Evolutionary conservation across 2,113 vertebrate species (phyloP), one percentile per base, ranked within the genome.

Genomic region (Suncus etruscus): DNA sequence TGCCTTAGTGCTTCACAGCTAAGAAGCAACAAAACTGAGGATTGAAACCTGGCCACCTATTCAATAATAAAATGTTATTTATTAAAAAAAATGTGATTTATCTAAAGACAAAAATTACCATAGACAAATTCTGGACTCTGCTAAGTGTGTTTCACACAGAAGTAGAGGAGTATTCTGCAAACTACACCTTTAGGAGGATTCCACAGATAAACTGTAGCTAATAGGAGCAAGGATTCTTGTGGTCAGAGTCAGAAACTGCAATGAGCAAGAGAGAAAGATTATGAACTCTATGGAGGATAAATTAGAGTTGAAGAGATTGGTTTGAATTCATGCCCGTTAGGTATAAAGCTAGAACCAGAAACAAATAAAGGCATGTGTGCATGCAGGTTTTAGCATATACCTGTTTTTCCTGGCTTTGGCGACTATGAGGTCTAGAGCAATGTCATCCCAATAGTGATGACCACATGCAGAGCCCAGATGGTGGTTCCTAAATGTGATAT

Each of bases 21-120:
- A 22, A 0, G 10, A 88, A 72, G 63, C 31, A 27, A 20, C 85
- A n/a, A 9, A 85, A 15, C 16, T 6, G 31, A 12, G 6, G 1
- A 73, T 70, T 88, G 69, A 54, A 74, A 10, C 25, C 31, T 74
- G 58, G 31, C 6, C 25, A 90, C 51, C 50, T 88, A 94, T 80
- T 76, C 83, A 84, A 63, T 31, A 45, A 69, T 73, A 61, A 66
- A 39, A 39, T 39, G 39, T 39, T 39, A 39, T 39, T 39, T 39
- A 39, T 39, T 39, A 39, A 58, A 58, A 4, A 79, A 90, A 79
- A 22, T 29, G 48, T 24, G 48, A 51, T 82, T 81, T 85, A 50
- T 25, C 54, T 68, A 73, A 86, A 90, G 86, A 75, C 72, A 31
- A 10, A 87, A 69, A 86, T 24, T 75, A 51, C 3, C 29, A 27